Base-by-base conservation (phyloP, 2,113 vertebrate species). In the Cyanoderma ruficeps region DNA sequence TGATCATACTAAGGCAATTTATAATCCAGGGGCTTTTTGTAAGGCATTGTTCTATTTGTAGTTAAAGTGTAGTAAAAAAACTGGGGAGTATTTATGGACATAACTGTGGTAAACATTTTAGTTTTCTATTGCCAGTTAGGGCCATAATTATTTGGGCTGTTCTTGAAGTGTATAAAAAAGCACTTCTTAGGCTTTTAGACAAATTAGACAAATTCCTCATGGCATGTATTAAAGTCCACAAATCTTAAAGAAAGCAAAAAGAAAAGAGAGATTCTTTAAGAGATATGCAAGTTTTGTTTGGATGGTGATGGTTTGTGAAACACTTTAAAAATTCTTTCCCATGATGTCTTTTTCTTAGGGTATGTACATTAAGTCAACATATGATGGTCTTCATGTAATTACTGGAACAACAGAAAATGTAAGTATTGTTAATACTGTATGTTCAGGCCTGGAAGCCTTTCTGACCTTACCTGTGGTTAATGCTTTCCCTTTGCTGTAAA, bases 291-390 rank as follows among this genome's bases (percentile, higher is more conserved):
- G 49, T 97, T 96, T 77, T 96, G 68, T 96, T 96, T 97, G 89
- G 89, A 90, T 98, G 88, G 93, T 96, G 92, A 83, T 95, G 93
- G 87, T 96, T 95, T 96, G 68, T 93, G 79, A 95, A 65, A 93
- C 91, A 89, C 91, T 97, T 98, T 97, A 98, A 95, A 97, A 96
- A 74, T 97, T 92, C 94, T 98, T 97, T 96, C 96, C 97, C 95
- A 96, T 97, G 83, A 93, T 98, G 75, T 98, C 95, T 98, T 97
- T 98, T 97, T 97, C 91, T 95, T 98, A 99, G 99, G 99, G 99
- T 90, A 99, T 99, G 99, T 99, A 99, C 98, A 99, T 99, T 98
- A 99, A 99, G 97, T 99, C 99, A 76, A 99, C 99, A 90, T 99
- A 99, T 93, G 99, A 99, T 94, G 99, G 99, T 96, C 99, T 99